A percentile compares a stretch with the other conserved stretches of the same genome.
These are phyloP conservation scores for Delia radicum DNA, from an alignment of 1,140 invertebrate genomes.

Conservation along the genomic window DNA sequence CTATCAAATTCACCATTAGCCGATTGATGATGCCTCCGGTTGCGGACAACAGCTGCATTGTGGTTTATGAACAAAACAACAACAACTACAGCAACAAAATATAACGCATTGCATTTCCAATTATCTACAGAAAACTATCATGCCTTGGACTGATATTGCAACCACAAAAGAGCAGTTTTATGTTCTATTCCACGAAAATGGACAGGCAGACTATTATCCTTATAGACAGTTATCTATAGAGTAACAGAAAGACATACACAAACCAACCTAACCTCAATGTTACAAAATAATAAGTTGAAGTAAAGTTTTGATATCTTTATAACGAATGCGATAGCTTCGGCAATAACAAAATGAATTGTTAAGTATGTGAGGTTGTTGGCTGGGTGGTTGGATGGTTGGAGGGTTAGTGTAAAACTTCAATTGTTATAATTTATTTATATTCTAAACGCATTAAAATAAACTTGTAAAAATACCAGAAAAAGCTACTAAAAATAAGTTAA, in stretches of 20 bases:
- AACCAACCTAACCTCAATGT: not conserved
- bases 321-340: too few species aligned
- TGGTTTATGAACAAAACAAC: not conserved
- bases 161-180: not conserved
- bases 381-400: too few species aligned
- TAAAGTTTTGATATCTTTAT: not conserved
- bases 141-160: not conserved
- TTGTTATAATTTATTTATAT: too few species aligned
- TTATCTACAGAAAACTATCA: constrained; percentile 1
- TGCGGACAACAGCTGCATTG: constrained; percentile 7
- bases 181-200: not conserved
- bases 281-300: not conserved
- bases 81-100: not conserved
- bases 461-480: too few species aligned
- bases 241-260: not conserved
- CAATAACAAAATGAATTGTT: too few species aligned
- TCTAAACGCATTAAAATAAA: too few species aligned
- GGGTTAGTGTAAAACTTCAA: too few species aligned
- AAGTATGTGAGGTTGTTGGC: too few species aligned
- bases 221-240: not conserved
- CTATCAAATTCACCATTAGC: constrained; percentile 5
- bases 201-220: not conserved
- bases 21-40: not conserved
- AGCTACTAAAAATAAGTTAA: too few species aligned
- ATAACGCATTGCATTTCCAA: not conserved